A percentile compares a stretch with the other conserved stretches of the same genome.
Evolutionary conservation across 2,888 invertebrate species (phyloP).

Genomic region (Andrena marginata): DNA sequence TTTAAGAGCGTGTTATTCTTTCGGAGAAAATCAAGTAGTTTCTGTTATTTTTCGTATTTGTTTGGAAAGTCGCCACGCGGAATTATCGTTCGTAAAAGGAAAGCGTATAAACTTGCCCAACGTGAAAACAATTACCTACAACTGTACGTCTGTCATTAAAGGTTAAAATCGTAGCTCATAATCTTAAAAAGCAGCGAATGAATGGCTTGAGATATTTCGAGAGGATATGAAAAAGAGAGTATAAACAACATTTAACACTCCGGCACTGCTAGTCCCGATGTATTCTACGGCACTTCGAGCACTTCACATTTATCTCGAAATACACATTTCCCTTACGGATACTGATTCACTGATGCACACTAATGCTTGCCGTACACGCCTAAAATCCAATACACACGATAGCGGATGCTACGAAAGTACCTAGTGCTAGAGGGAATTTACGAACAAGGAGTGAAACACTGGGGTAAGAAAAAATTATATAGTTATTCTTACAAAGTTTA

Average conservation of each 20-base stretch:
- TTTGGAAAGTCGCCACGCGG: neutral
- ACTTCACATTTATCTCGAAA: slow-evolving; percentile 55
- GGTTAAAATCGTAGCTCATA: slow-evolving; percentile 64
- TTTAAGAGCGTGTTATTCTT: neutral
- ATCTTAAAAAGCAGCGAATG: slow-evolving; percentile 46
- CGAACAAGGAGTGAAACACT: neutral
- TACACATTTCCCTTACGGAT: slow-evolving; percentile 39
- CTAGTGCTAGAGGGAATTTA: neutral
- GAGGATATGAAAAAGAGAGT: slow-evolving; percentile 19
- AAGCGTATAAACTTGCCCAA: neutral
- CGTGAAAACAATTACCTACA: slow-evolving; percentile 57
- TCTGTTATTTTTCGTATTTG: neutral
- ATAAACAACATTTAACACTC: slow-evolving; percentile 50
- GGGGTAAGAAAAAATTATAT: too few species aligned
- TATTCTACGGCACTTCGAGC: slow-evolving; percentile 36
- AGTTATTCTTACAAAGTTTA: too few species aligned
- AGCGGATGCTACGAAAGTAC: neutral
- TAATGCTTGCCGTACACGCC: slow-evolving; percentile 21
- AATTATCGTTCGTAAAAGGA: neutral
- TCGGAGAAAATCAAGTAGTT: neutral
- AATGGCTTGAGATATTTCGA: slow-evolving; percentile 15
- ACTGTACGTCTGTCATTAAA: slow-evolving; percentile 63
- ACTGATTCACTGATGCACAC: slow-evolving; percentile 44
- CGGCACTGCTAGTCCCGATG: slow-evolving; percentile 13
- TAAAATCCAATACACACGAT: slow-evolving; percentile 31